A percentile compares a stretch with the other conserved stretches of the same genome.
These are phyloP conservation scores for Lissocephala sabroskyi DNA, from an alignment of 2,888 invertebrate species.

Conservation along the genomic window DNA sequence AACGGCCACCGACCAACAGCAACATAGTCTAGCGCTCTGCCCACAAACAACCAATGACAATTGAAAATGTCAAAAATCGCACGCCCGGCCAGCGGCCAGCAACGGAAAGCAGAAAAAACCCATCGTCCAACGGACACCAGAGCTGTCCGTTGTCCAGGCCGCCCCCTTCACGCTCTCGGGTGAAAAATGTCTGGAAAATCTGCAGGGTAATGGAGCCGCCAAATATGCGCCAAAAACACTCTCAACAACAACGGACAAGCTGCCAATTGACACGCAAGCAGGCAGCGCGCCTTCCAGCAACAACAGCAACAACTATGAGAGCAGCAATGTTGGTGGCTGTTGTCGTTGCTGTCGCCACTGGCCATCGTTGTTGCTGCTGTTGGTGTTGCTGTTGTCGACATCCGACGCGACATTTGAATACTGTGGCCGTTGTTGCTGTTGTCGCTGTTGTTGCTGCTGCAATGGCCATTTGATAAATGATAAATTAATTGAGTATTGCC, in stretches of 20 bases:
- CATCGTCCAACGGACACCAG: too few relatives aligned
- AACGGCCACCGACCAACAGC: constrained; percentile 14
- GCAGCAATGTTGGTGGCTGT: constrained; percentile 27
- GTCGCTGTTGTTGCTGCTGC: constrained; percentile 27
- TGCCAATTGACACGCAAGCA: constrained; percentile 37
- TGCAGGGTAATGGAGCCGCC: constrained; percentile 37
- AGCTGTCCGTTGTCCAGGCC: too few relatives aligned
- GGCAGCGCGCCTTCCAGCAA: constrained; percentile 8
- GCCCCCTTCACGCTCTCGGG: too few relatives aligned
- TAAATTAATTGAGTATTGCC: constrained; percentile 61
- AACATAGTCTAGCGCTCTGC: constrained; percentile 7
- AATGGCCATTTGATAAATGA: constrained; percentile 60
- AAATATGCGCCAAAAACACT: constrained; percentile 18
- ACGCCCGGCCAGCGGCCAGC: constrained; percentile 15
- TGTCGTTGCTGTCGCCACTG: constrained; percentile 33
- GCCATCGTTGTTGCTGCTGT: constrained; percentile 8
- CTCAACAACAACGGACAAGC: constrained; percentile 19
- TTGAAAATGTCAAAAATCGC: constrained; percentile 56
- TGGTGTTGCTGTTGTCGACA: constrained; percentile 28
- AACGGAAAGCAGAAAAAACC: background rate
- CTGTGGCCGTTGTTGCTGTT: constrained; percentile 20
- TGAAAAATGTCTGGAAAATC: constrained; percentile 7
- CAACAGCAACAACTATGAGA: constrained; percentile 16
- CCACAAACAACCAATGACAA: constrained; percentile 35
- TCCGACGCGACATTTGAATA: constrained; percentile 49